These are phyloP conservation scores for Chondrilla cf. caribensis DNA, from an alignment of 37 sponge, comb jelly and placozoan species.

Conservation along the genomic window DNA sequence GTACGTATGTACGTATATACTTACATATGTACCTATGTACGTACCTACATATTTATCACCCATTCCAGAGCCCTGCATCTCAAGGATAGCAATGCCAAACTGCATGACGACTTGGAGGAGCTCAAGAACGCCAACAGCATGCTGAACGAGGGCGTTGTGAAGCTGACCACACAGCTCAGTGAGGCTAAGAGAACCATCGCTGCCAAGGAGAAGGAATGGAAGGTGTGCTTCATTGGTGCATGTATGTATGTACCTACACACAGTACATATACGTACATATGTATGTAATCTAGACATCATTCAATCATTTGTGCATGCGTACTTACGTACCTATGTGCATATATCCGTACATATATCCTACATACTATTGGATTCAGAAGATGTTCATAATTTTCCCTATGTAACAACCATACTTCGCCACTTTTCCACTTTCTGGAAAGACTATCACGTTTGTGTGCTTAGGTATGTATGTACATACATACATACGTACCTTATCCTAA, in stretches of 20 bases:
- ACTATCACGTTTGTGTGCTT: too few species aligned
- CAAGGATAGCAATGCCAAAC: conserved; percentile 29
- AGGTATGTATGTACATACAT: too few species aligned
- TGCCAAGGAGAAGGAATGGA: conserved; percentile 36
- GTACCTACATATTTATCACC: background rate
- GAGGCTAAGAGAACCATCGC: conserved; percentile 20
- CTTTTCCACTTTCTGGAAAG: too few species aligned
- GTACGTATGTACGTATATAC: too few species aligned
- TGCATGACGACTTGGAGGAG: conserved; percentile 52
- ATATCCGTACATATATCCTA: background rate
- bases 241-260: conserved; percentile 2
- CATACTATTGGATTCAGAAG: background rate
- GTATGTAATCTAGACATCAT: background rate
- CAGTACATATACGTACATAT: background rate
- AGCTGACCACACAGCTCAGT: conserved; percentile 33
- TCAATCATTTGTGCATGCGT: background rate
- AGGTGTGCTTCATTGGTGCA: conserved; percentile 23
- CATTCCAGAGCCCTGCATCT: conserved; percentile 34
- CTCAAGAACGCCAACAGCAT: conserved; percentile 12
- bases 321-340: background rate
- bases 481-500: too few species aligned
- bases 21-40: too few species aligned
- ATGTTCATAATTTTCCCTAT: background rate
- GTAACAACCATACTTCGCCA: too few species aligned
- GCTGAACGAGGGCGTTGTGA: conserved; percentile 43